Evolutionary conservation across 2,888 invertebrate genomes (phyloP), one percentile per base, ranked within the genome.

Genomic region (Byasa hedistus): DNA sequence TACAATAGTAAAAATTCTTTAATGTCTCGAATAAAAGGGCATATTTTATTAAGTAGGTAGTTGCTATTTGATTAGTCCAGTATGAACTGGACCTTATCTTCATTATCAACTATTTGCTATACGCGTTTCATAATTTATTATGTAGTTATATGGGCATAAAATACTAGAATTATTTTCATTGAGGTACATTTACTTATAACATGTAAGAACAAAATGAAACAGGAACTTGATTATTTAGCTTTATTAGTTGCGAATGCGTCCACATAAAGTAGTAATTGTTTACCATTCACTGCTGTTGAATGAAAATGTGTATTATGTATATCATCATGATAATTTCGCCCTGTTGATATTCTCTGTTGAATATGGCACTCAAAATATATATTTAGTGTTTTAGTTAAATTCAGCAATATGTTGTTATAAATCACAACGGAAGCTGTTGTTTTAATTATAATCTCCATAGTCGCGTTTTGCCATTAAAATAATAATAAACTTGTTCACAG

Each of bases 21-120:
- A 19, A 44, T 44, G 44, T 19, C 19, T 12, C 15, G 17, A 44
- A 44, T 44, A 44, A 44, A 44, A 44, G 44, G 44, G 44, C 10
- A 10, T 32, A 1, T 44, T 44, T 44, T 44, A 44, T 44, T 44
- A 44, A 44, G 44, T 10, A 44, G 44, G 44, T 44, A 44, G 44
- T 44, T 17, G 15, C 44, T 44, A 44, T 2, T 56, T 56, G 55
- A 55, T 23, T 24, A 32, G 7, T 56, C 56, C 17, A 56, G 27
- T 56, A 10, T 56, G n/a, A 32, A 56, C 27, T 56, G n/a, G 56
- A 56, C 27, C 19, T 56, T 56, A 56, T 56, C 56, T 22, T 36
- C 12, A 22, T 58, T 39, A 44, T 36, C 23, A 39, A 36, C 5
- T 58, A 21, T 36, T 19, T 36, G n/a, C 22, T 44, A 36, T 44